phyloP scores from a whole-genome alignment of 2,797 vertebrate genomes.

The Phoeniculus purpureus region DNA sequence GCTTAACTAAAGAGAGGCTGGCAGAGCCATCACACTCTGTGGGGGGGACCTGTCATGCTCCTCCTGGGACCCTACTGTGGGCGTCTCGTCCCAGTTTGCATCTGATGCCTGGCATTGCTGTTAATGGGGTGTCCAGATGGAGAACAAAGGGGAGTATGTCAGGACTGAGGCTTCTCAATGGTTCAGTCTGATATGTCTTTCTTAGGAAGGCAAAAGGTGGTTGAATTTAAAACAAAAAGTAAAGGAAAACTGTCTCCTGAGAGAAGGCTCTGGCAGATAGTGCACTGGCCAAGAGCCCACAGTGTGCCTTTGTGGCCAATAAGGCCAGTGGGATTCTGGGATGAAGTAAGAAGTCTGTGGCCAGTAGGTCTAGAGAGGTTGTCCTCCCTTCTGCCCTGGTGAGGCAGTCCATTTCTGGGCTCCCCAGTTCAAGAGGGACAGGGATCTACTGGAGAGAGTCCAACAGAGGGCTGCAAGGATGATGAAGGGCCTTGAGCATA shows the following conservation, averaged over 20 bases:
- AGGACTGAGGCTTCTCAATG: not conserved
- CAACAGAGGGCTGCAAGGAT: too few relatives aligned
- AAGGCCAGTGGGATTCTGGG: too few relatives aligned
- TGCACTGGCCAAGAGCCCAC: too few relatives aligned
- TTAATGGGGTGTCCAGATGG: not conserved
- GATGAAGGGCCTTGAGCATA: too few relatives aligned
- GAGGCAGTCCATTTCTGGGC: too few relatives aligned
- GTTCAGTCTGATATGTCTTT: not conserved
- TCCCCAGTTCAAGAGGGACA: too few relatives aligned
- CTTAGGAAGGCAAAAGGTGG: not conserved
- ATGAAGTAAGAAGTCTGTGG: too few relatives aligned
- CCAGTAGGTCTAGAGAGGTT: too few relatives aligned
- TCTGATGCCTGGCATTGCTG: accelerated
- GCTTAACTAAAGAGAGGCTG: not conserved
- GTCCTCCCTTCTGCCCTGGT: too few relatives aligned
- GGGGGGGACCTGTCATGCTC: not conserved
- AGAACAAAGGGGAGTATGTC: not conserved
- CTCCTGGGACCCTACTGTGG: not conserved
- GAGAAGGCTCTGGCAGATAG: not conserved
- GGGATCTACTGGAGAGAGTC: too few relatives aligned
- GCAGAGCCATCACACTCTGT: not conserved
- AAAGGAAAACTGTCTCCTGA: too few relatives aligned
- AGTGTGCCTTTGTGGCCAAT: too few relatives aligned
- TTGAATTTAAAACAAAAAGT: not conserved
- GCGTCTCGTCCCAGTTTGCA: not conserved